A percentile compares a stretch with the other conserved stretches of the same genome.
Evolutionary conservation across 2,888 invertebrate species (phyloP).

Genomic region (Drosophila neutralis): DNA sequence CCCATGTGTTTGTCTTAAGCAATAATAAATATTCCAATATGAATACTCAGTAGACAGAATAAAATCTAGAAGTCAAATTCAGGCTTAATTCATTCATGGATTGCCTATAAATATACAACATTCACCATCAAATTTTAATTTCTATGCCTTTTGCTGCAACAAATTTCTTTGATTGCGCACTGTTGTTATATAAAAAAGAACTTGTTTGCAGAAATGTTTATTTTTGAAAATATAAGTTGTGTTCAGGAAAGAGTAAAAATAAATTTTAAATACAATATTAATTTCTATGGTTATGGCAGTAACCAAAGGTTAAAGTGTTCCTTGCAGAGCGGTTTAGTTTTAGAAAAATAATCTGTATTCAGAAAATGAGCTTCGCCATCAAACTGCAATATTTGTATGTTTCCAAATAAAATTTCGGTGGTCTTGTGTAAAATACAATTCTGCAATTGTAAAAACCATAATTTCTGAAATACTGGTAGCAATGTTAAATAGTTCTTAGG

Average conservation of each 20-base stretch:
- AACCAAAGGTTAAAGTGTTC: background rate
- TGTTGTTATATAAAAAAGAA: background rate
- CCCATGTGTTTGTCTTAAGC: background rate
- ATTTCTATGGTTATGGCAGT: background rate
- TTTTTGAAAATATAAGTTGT: background rate
- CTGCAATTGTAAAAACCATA: background rate
- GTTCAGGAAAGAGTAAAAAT: background rate
- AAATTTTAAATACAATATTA: background rate
- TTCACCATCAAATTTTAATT: background rate
- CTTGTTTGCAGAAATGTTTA: background rate
- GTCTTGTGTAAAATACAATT: background rate
- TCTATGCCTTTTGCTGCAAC: background rate
- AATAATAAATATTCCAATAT: background rate
- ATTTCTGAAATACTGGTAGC: conserved; percentile 14
- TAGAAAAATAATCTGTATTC: background rate
- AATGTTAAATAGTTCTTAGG: conserved; percentile 40
- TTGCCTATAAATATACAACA: background rate
- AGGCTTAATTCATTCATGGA: background rate
- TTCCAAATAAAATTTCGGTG: background rate
- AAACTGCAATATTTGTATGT: background rate
- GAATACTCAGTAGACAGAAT: background rate
- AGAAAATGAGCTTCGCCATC: background rate
- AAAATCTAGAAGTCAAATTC: background rate
- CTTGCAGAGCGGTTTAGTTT: background rate
- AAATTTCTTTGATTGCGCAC: background rate